Evolutionary conservation across 2,888 invertebrate genomes (phyloP), one percentile per base, ranked within the genome.

Genomic region (Drosophila nr. perissopoda): DNA sequence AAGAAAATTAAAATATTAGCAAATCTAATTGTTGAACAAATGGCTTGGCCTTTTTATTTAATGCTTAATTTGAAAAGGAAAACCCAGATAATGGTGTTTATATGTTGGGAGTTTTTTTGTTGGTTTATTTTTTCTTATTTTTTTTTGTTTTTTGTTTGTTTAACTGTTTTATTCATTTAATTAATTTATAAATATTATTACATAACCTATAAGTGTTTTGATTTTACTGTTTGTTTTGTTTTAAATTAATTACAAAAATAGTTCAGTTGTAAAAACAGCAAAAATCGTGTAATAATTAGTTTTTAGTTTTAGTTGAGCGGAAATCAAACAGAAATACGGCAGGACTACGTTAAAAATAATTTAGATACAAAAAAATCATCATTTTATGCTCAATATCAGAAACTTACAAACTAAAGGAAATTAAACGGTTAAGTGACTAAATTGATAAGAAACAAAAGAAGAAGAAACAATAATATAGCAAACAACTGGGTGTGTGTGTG

Each of bases 171-270:
- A 83, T 88, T 86, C 69, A 78, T 88, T 88, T 84, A 90, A 90
- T 89, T 90, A 87, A 82, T 90, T 89, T 89, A 90, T 87, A 90
- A 88, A 87, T 87, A 90, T 88, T 86, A 87, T 86, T 82, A 84
- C 71, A 82, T 87, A 87, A 89, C 87, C 89, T 87, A 90, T 61
- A 83, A 74, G 77, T 88, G 68, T 88, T 79, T 78, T 64, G 57
- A 68, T 59, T 51, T 73, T 71, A 54, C 69, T 56, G 53, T 64
- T 72, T 72, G 58, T 57, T 53, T 65, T 27, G 27, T 38, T 78
- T 80, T 80, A 82, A 78, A 78, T 82, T 80, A 80, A 80, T 82
- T 80, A 80, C 80, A 80, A 80, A 80, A 80, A 80, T 80, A 80
- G 82, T 80, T 80, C 63, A 69, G 66, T 80, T 81, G 63, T 72